A percentile compares a stretch with the other conserved stretches of the same genome.
Conservation (phyloP, 2,888 invertebrate genomes). For the Epinotia bilunana region DNA sequence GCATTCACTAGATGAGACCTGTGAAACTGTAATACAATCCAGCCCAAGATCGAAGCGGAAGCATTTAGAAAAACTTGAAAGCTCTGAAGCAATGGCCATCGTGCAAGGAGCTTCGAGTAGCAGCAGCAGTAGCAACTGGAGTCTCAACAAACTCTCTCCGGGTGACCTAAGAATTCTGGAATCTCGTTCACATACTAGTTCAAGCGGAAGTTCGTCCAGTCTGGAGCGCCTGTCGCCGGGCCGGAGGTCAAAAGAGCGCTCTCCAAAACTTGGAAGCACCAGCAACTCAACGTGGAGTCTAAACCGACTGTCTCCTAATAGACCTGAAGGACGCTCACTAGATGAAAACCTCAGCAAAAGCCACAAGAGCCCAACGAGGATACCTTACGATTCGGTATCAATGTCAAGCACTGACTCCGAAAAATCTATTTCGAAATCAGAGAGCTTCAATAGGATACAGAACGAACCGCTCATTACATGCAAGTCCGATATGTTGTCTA, state of each 20-base stretch:
- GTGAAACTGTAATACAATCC: conserved; percentile 87
- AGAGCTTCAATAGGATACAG: conserved; percentile 81
- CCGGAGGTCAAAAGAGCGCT: conserved; percentile 79
- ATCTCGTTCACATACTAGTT: conserved; percentile 80
- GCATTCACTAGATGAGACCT: conserved; percentile 87
- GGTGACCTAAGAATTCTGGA: conserved; percentile 80
- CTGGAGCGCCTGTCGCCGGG: conserved; percentile 80
- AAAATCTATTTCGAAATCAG: conserved; percentile 81
- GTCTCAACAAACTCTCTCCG: conserved; percentile 80
- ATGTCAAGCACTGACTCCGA: conserved; percentile 82
- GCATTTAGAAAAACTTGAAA: conserved; percentile 80
- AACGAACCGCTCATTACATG: conserved; percentile 82
- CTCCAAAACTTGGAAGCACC: conserved; percentile 79
- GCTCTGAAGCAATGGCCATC: conserved; percentile 75
- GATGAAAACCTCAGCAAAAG: conserved; percentile 78
- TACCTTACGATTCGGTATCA: conserved; percentile 80
- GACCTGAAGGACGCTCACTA: conserved; percentile 78
- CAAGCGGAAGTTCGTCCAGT: conserved; percentile 81
- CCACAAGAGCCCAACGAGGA: conserved; percentile 77
- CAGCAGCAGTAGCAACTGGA: conserved; percentile 83
- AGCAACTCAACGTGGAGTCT: conserved; percentile 82
- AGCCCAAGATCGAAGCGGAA: conserved; percentile 83
- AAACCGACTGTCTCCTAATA: conserved; percentile 78
- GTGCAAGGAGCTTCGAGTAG: conserved; percentile 80
- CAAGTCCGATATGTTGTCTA: conserved; percentile 78